A percentile compares a stretch with the other conserved stretches of the same genome.
phyloP scores from a whole-genome alignment of 2,888 invertebrate genomes.

The Drosophila yooni region DNA sequence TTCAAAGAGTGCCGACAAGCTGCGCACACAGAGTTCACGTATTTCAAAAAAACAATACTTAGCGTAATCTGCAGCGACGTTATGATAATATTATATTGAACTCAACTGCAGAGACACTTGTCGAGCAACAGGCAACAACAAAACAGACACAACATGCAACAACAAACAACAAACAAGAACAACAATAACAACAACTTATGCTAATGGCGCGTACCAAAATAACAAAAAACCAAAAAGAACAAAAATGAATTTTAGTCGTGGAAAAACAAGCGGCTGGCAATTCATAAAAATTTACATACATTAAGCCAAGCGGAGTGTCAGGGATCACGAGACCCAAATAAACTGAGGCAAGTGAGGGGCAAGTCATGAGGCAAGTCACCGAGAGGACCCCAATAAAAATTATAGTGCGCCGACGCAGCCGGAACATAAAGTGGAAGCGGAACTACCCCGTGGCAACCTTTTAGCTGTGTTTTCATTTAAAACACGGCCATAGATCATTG shows the following conservation, averaged over 20 bases:
- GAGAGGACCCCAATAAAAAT: slow-evolving; percentile 63
- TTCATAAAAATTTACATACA: slow-evolving; percentile 76
- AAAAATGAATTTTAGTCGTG: background rate
- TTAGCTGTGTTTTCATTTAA: slow-evolving; percentile 15
- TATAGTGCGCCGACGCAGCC: slow-evolving; percentile 70
- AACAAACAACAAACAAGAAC: slow-evolving; percentile 37
- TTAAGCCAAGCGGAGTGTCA: slow-evolving; percentile 40
- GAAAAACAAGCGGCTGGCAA: slow-evolving; percentile 50
- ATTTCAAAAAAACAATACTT: slow-evolving; percentile 67
- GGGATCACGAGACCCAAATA: slow-evolving; percentile 28
- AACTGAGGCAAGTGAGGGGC: background rate
- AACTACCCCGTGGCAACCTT: slow-evolving; percentile 48
- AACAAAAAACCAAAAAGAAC: slow-evolving; percentile 31
- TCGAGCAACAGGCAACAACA: slow-evolving; percentile 52
- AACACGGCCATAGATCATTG: slow-evolving; percentile 65
- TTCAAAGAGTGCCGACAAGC: slow-evolving; percentile 50
- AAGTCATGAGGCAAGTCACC: background rate
- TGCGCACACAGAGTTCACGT: slow-evolving; percentile 52
- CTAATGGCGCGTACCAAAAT: slow-evolving; percentile 80
- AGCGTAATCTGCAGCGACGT: slow-evolving; percentile 49
- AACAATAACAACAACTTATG: slow-evolving; percentile 60
- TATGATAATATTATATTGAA: slow-evolving; percentile 40
- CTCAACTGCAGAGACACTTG: slow-evolving; percentile 62
- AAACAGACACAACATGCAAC: slow-evolving; percentile 25
- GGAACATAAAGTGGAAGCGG: slow-evolving; percentile 54